phyloP scores from a whole-genome alignment of 2,113 vertebrate genomes.

The Nerophis lumbriciformis region DNA sequence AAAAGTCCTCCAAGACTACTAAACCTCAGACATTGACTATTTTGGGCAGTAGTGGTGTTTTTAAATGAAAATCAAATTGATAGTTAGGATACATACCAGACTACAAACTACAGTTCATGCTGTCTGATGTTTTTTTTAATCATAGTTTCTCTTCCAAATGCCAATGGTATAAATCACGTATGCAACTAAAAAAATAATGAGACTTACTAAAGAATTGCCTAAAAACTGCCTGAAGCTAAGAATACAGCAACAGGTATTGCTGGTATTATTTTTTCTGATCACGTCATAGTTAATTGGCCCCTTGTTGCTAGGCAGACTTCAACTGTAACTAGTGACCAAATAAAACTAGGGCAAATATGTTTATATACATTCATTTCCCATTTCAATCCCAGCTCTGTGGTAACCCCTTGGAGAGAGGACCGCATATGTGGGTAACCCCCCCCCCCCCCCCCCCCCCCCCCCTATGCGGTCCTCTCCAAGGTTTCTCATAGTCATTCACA shows the following conservation, averaged over 20 bases:
- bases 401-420: too few relatives aligned
- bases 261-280: not conserved
- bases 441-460: too few relatives aligned
- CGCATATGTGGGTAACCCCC: too few relatives aligned
- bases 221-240: not conserved
- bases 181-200: not conserved
- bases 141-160: not conserved
- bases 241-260: not conserved
- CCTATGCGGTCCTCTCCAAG: too few relatives aligned
- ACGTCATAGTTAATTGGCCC: not conserved
- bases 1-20: conserved; percentile 9
- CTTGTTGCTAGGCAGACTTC: too few relatives aligned
- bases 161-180: not conserved
- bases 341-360: too few relatives aligned
- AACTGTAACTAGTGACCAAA: too few relatives aligned
- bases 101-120: not conserved
- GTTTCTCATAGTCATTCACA: too few relatives aligned
- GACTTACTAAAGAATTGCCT: not conserved
- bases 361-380: too few relatives aligned
- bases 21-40: not conserved
- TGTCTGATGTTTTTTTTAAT: not conserved
- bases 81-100: not conserved
- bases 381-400: too few relatives aligned
- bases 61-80: not conserved
- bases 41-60: not conserved